Conservation (phyloP, 2,797 vertebrate genomes). For the Enteromius paludinosus region DNA sequence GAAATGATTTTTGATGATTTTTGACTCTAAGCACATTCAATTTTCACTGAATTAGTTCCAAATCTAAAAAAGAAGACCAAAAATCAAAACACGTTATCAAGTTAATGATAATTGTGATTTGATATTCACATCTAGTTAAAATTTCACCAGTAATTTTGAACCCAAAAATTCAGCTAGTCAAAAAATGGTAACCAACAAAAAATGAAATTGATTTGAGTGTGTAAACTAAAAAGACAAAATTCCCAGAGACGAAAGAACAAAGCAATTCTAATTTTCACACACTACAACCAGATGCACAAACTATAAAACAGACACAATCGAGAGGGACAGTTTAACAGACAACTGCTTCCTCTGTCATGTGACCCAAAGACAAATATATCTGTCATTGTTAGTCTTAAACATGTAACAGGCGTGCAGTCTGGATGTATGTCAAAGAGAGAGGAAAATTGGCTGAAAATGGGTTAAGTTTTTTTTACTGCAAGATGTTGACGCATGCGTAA, state of each 20-base stretch:
- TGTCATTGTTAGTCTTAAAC: slow-evolving; percentile 82
- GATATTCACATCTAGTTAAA: slow-evolving; percentile 67
- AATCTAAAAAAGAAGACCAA: slow-evolving; percentile 74
- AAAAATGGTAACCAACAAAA: slow-evolving; percentile 75
- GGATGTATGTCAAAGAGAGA: slow-evolving; percentile 91
- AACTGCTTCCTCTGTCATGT: slow-evolving; percentile 76
- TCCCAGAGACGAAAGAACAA: slow-evolving; percentile 75
- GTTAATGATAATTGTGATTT: slow-evolving; percentile 70
- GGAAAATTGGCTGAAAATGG: slow-evolving; percentile 86
- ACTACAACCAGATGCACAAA: slow-evolving; percentile 93
- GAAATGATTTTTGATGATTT: background rate
- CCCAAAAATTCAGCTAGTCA: slow-evolving; percentile 71
- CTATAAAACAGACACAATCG: slow-evolving; percentile 86
- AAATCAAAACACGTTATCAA: slow-evolving; percentile 76
- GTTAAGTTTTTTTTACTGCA: slow-evolving; percentile 85
- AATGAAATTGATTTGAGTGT: slow-evolving; percentile 55
- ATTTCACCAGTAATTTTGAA: slow-evolving; percentile 62
- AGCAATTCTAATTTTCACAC: slow-evolving; percentile 84
- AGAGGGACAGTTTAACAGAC: slow-evolving; percentile 81
- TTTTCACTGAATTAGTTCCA: slow-evolving; percentile 87
- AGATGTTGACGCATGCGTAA: slow-evolving; percentile 97
- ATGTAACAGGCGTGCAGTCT: slow-evolving; percentile 90
- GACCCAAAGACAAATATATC: slow-evolving; percentile 74
- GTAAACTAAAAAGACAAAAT: slow-evolving; percentile 55
- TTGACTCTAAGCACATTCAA: slow-evolving; percentile 65